These are phyloP conservation scores for Orthonevra nobilis DNA, from an alignment of 2,888 invertebrate species.

Conservation along the genomic window DNA sequence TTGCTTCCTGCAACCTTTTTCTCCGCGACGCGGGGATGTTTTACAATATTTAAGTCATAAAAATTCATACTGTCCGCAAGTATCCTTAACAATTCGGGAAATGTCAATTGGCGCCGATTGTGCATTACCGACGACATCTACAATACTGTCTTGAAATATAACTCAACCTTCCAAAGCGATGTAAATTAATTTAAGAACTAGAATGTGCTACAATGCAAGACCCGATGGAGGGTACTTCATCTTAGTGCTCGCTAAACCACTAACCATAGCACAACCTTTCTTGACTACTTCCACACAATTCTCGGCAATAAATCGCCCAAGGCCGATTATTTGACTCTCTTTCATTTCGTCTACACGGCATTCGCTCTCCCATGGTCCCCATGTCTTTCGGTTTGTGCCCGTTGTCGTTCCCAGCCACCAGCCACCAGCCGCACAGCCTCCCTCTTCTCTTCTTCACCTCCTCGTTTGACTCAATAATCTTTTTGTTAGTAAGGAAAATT, in stretches of 20 bases:
- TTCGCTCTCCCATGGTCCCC: slow-evolving; percentile 31
- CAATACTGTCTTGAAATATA: too few species aligned
- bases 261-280: slow-evolving; percentile 52
- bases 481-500: slow-evolving; percentile 67
- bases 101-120: too few species aligned
- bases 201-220: slow-evolving; percentile 46
- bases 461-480: slow-evolving; percentile 65
- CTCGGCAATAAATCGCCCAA: slow-evolving; percentile 54
- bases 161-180: too few species aligned
- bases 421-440: too few species aligned
- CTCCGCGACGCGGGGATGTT: too few species aligned
- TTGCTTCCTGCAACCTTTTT: too few species aligned
- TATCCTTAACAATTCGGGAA: too few species aligned
- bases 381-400: too few species aligned
- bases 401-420: too few species aligned
- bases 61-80: too few species aligned
- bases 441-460: slow-evolving; percentile 43
- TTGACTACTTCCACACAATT: slow-evolving; percentile 54
- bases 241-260: slow-evolving; percentile 36
- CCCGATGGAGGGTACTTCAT: slow-evolving; percentile 20
- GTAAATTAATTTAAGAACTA: neutral
- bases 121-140: too few species aligned
- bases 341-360: slow-evolving; percentile 56
- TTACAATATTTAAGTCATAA: too few species aligned
- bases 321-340: slow-evolving; percentile 67